Evolutionary conservation across 2,113 vertebrate genomes (phyloP), one percentile per base, ranked within the genome.

Genomic region (Apus apus): DNA sequence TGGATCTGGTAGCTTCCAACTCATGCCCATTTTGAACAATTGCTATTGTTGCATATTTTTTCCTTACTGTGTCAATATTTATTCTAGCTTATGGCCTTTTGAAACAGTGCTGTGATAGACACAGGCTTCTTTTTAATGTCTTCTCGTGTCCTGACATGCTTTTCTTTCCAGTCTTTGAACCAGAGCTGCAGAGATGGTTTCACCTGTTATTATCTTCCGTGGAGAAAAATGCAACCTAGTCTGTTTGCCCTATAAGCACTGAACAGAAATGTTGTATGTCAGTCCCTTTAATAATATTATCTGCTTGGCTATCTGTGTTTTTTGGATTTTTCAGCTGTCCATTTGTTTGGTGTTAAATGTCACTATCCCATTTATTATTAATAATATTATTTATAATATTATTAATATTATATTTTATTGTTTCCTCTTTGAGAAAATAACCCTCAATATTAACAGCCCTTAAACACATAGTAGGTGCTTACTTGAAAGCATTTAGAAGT

Each of bases 21-120:
- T 73, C 26, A 38, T 66, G 62, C 43, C 68, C 38, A 58, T 82
- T 89, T 92, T 73, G 36, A 94, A 89, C 88, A 94, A 95, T 85
- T 92, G 66, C 53, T 90, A 89, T 95, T 89, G 93, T 93, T 90
- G 60, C 32, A 54, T 93, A 70, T 74, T 94, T 90, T 94, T 95
- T 82, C 84, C 84, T 94, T 72, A 54, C 50, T 85, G 46, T 76
- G 83, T 87, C 91, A 96, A 93, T 96, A 84, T 96, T 96, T 97
- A 80, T 87, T 87, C 70, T 70, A 91, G 66, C 1, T 70, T 87
- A 85, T 73, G 32, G 54, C 20, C 40, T 62, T 96, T 87, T 93
- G 74, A 92, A 95, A 65, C 7, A 48, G 36, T 27, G 50, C 50
- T 86, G 45, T 1, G 1, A 26, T 38, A 86, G 76, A 56, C 40